Conservation (phyloP, 2,113 vertebrate species). For the Corvus hawaiiensis region DNA sequence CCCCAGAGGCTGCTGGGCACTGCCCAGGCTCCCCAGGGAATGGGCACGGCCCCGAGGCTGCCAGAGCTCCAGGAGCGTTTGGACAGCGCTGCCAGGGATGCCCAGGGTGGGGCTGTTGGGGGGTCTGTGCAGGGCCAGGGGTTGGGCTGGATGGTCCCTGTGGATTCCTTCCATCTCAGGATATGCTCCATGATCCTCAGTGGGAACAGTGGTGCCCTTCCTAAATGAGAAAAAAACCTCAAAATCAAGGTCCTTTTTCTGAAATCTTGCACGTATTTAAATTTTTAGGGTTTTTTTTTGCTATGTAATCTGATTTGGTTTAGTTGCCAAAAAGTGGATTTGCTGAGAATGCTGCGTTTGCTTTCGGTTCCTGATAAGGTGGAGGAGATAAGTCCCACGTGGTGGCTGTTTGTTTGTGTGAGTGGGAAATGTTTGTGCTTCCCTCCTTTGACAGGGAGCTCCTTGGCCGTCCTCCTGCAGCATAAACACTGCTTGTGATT, state of each 20-base stretch:
- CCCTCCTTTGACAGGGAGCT: background rate
- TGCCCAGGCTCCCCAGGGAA: background rate
- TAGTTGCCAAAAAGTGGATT: background rate
- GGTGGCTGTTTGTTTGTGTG: background rate
- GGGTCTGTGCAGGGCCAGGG: fast-evolving
- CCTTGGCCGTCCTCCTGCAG: background rate
- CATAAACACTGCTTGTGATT: background rate
- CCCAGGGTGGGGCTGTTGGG: background rate
- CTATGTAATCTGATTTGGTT: background rate
- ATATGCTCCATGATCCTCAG: background rate
- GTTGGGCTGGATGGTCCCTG: fast-evolving
- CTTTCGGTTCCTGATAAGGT: background rate
- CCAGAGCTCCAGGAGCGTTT: background rate
- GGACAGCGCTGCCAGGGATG: background rate
- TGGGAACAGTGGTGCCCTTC: background rate
- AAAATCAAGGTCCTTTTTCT: background rate
- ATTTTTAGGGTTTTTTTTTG: background rate
- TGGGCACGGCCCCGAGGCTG: background rate
- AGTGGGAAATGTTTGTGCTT: background rate
- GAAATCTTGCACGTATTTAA: background rate
- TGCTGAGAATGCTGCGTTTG: background rate
- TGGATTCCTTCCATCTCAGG: background rate
- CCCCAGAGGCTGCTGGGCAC: background rate
- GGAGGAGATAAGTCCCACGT: background rate
- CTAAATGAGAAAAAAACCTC: background rate